Evolutionary conservation across 1,140 invertebrate species (phyloP).

Genomic region (Proctacanthus coquilletti): DNA sequence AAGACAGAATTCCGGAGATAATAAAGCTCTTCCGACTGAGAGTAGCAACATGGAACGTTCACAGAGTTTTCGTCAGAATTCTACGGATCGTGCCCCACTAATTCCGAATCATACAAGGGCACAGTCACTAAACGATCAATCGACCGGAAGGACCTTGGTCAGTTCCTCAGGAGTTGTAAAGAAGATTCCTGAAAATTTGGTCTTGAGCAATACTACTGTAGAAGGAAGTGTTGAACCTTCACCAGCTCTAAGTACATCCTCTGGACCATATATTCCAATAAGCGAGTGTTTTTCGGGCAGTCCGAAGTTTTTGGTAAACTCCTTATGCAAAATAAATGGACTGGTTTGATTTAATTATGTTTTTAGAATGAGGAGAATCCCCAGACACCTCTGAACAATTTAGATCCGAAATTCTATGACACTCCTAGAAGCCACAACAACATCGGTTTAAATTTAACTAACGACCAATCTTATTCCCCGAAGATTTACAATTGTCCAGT

Average conservation of each 20-base stretch:
- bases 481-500: slow-evolving; percentile 25
- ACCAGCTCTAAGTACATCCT: slow-evolving; percentile 41
- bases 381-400: slow-evolving; percentile 23
- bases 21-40: too few relatives aligned
- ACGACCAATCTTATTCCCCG: slow-evolving; percentile 28
- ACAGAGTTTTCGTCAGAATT: background rate
- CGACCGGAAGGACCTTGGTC: too few relatives aligned
- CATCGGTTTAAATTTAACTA: slow-evolving; percentile 28
- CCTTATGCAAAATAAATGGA: background rate
- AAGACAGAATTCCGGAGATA: too few relatives aligned
- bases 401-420: slow-evolving; percentile 37
- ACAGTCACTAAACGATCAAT: background rate
- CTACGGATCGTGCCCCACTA: too few relatives aligned
- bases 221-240: slow-evolving; percentile 34
- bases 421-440: slow-evolving; percentile 32
- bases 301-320: slow-evolving; percentile 25
- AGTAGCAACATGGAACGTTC: too few relatives aligned
- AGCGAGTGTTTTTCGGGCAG: slow-evolving; percentile 82
- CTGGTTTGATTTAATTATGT: background rate
- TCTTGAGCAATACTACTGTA: slow-evolving; percentile 15
- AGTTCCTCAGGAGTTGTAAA: slow-evolving; percentile 21
- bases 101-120: background rate
- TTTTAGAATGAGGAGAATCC: slow-evolving; percentile 15
- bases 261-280: slow-evolving; percentile 64
- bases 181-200: slow-evolving; percentile 26